A percentile compares a stretch with the other conserved stretches of the same genome.
Evolutionary conservation across 2,888 invertebrate genomes (phyloP).

Genomic region (Eurois occulta): DNA sequence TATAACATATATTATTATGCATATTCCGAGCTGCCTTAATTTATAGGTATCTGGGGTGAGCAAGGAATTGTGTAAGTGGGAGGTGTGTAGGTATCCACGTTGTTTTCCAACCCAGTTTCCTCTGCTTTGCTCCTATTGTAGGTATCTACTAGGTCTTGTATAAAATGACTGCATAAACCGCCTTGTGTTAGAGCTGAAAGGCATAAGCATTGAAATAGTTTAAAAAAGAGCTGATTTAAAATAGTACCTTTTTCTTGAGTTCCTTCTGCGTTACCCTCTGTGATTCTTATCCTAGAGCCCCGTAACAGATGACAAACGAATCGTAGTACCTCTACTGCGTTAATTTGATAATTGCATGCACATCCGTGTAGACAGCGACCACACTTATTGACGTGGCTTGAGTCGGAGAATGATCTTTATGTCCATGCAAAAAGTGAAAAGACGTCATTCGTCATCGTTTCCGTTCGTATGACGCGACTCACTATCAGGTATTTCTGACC

Average conservation of each 20-base stretch:
- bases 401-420: background rate
- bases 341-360: background rate
- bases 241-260: background rate
- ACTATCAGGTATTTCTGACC: background rate
- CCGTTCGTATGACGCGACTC: background rate
- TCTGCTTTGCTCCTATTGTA: background rate
- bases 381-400: background rate
- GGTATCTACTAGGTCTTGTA: background rate
- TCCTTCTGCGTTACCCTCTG: background rate
- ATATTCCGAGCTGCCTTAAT: conserved; percentile 70
- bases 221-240: background rate
- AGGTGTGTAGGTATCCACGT: conserved; percentile 14
- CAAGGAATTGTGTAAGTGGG: conserved; percentile 35
- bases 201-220: background rate
- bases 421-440: background rate
- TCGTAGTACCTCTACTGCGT: background rate
- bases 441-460: background rate
- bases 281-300: background rate
- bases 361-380: background rate
- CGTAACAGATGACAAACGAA: background rate
- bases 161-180: background rate
- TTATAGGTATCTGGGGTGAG: conserved; percentile 65
- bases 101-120: conserved; percentile 26
- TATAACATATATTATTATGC: conserved; percentile 78
- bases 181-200: background rate